Percentiles rank a stretch among this genome's conserved stretches.
Evolutionary conservation across 2,797 vertebrate species (phyloP).

Genomic region (Leptoclinus maculatus): DNA sequence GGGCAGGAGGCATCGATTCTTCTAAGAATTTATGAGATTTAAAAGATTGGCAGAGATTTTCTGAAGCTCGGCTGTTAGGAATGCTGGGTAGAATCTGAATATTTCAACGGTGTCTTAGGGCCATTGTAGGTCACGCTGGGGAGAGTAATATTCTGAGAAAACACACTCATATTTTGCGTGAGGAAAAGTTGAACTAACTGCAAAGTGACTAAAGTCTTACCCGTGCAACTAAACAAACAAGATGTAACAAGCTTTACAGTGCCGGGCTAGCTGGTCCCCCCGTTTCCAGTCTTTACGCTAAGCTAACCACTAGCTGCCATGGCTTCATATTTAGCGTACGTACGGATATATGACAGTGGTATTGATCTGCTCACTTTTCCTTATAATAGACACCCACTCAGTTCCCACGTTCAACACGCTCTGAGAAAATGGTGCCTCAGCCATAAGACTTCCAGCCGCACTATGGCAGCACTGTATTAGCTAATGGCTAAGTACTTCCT

Average conservation of each 20-base stretch:
- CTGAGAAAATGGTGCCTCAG: neutral
- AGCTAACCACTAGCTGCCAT: neutral
- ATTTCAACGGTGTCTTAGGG: too few relatives aligned
- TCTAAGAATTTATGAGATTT: conserved; percentile 29
- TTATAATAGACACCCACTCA: neutral
- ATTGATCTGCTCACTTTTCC: neutral
- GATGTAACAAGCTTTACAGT: too few relatives aligned
- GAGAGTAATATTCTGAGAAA: too few relatives aligned
- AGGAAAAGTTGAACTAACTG: too few relatives aligned
- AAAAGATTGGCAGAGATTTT: conserved; percentile 20
- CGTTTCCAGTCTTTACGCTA: neutral
- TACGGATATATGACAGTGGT: neutral
- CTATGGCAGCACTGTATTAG: neutral
- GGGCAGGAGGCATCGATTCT: neutral
- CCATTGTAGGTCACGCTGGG: too few relatives aligned
- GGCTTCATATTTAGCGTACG: neutral
- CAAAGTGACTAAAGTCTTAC: too few relatives aligned
- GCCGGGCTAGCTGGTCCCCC: neutral
- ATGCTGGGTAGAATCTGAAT: neutral
- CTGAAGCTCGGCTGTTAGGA: conserved; percentile 15
- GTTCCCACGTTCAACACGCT: neutral
- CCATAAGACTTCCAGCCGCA: neutral
- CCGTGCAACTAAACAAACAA: too few relatives aligned
- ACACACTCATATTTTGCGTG: too few relatives aligned
- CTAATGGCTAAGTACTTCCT: conserved; percentile 47